phyloP scores from a whole-genome alignment of 2,113 vertebrate species.

The Phrynosoma blainvillii region DNA sequence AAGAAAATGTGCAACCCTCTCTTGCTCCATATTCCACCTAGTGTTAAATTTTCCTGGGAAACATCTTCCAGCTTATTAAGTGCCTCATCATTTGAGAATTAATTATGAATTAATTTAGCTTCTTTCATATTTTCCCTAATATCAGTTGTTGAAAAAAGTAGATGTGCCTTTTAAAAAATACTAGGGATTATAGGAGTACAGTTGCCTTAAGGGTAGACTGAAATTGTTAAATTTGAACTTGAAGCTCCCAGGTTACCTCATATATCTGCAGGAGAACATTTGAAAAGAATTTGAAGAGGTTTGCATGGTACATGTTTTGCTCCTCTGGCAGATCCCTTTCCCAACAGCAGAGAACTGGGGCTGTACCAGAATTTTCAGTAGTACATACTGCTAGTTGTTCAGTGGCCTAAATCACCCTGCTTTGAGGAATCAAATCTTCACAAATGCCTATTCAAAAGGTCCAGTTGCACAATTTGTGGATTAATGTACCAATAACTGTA shows the following conservation, averaged over 20 bases:
- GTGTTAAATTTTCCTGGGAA: constrained; percentile 48
- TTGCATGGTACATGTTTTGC: background rate
- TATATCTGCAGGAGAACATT: background rate
- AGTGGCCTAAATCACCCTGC: background rate
- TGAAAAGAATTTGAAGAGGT: background rate
- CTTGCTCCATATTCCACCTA: constrained; percentile 35
- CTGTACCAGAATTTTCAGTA: background rate
- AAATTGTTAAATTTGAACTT: background rate
- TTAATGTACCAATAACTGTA: background rate
- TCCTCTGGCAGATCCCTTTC: background rate
- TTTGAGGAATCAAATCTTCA: background rate
- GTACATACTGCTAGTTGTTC: background rate
- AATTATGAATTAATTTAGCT: constrained; percentile 55
- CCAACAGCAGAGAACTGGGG: background rate
- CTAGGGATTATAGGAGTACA: background rate
- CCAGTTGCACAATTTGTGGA: background rate
- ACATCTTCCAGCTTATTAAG: constrained; percentile 63
- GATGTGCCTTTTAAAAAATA: constrained; percentile 6
- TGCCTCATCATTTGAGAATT: constrained; percentile 51
- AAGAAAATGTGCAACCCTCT: constrained; percentile 44
- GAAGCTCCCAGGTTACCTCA: background rate
- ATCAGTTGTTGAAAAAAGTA: constrained; percentile 28
- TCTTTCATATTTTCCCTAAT: constrained; percentile 45
- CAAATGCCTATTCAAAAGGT: background rate
- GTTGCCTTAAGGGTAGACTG: background rate